These are phyloP conservation scores for Brienomyrus brachyistius DNA, from an alignment of 2,113 vertebrate genomes.

Conservation along the genomic window DNA sequence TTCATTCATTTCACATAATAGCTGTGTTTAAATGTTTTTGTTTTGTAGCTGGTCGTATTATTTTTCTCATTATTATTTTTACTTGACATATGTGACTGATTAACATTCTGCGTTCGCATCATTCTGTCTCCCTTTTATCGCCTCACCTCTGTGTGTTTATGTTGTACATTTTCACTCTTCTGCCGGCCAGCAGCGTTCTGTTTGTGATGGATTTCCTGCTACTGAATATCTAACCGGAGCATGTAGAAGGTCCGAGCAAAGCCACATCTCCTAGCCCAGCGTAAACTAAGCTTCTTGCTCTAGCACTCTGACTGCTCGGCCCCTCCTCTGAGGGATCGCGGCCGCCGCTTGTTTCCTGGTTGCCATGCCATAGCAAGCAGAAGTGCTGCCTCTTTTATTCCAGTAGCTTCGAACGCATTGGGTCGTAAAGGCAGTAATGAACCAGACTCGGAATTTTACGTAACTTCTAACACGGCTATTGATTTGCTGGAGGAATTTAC, in stretches of 20 bases:
- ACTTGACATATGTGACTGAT: not conserved
- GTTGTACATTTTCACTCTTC: not conserved
- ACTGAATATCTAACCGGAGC: not conserved
- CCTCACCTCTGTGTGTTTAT: not conserved
- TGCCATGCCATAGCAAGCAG: not conserved
- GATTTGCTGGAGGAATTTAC: not conserved
- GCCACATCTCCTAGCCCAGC: not conserved
- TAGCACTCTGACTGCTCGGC: not conserved
- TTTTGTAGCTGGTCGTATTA: not conserved
- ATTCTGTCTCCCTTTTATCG: not conserved
- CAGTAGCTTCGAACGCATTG: not conserved
- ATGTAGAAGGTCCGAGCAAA: not conserved
- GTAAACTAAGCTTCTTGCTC: slow-evolving; percentile 5
- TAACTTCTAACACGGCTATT: not conserved
- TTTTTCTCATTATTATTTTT: not conserved
- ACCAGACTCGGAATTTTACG: not conserved
- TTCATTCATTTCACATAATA: not conserved
- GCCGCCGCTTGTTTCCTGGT: not conserved
- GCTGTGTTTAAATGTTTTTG: not conserved
- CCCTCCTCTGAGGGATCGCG: not conserved
- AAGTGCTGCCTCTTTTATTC: not conserved
- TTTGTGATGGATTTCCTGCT: slow-evolving; percentile 2
- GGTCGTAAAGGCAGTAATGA: not conserved
- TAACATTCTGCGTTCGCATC: not conserved
- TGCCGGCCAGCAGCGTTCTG: not conserved